Conservation (phyloP, 2,888 invertebrate species). For the Calameuta pallipes region DNA sequence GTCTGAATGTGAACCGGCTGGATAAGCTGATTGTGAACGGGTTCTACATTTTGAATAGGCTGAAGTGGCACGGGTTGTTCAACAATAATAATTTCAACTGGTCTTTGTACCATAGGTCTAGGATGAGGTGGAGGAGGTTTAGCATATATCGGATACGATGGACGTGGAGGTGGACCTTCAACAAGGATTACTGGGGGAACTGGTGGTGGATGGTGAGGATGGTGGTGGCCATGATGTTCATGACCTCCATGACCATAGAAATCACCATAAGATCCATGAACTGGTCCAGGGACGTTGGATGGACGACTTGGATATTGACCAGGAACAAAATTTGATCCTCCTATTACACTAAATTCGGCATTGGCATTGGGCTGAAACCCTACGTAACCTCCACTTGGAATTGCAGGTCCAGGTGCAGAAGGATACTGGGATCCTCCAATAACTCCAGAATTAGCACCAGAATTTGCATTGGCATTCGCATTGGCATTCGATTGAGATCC, state of each 20-base stretch:
- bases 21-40: not conserved
- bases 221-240: not conserved
- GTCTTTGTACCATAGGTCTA: not conserved
- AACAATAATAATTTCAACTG: not conserved
- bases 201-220: not conserved
- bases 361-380: constrained; percentile 31
- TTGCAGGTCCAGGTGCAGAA: not conserved
- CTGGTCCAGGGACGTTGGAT: too few relatives aligned
- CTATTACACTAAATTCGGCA: constrained; percentile 9
- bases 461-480: constrained; percentile 18
- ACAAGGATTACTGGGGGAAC: not conserved
- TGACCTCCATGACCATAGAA: not conserved
- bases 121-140: not conserved
- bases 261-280: not conserved
- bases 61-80: not conserved
- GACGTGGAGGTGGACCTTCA: not conserved
- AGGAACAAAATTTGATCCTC: too few relatives aligned
- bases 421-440: not conserved
- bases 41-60: not conserved
- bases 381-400: constrained; percentile 17
- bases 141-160: not conserved
- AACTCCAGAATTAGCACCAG: not conserved
- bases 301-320: too few relatives aligned
- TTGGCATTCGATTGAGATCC: constrained; percentile 31
- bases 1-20: not conserved